Base-by-base conservation (phyloP, 2,113 vertebrate genomes). In the Phainopepla nitens region DNA sequence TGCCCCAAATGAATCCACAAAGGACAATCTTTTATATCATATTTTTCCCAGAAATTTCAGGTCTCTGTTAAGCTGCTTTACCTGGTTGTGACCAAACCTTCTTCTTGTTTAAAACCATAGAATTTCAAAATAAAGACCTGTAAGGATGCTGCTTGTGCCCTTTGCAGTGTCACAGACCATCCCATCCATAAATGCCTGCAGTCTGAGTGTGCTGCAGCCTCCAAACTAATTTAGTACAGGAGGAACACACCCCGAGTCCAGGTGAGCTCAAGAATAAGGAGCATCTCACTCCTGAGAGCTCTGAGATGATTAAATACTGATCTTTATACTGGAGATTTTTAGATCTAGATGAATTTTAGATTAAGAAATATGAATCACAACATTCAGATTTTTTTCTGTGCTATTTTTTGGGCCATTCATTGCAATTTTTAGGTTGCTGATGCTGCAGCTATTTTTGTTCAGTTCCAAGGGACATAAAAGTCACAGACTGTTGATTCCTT, bases 1-100 rank as follows among this genome's bases (percentile, higher is more conserved):
- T 45, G 29, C 29, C 45, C 54, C 28, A 36, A 25, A 24, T 11
- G 14, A 61, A 78, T 19, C 68, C 62, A n/a, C 4, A 0, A 7
- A 71, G 51, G 11, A 17, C 24, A n/a, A 23, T 6, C 11, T 23
- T 50, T 15, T 39, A 5, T 14, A 6, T 36, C 4, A 0, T 15
- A 5, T 39, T 62, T 73, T 29, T 25, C 69, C 60, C 21, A 65
- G 41, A 62, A 56, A 27, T 35, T 4, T 23, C 41, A n/a, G 17
- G 20, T 39, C 72, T 58, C 24, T 44, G 54, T 78, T 36, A 11
- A 71, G 31, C 42, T 87, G 57, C 14, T 72, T 58, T 54, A 8
- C 20, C 71, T 42, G 22, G 5, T 45, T 76, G 39, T 64, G 53
- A 78, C 35, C 29, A 47, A 90, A 8, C 11, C 5, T 47, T 77